A percentile compares a stretch with the other conserved stretches of the same genome.
Evolutionary conservation across 2,797 vertebrate genomes (phyloP).

Genomic region (Crenichthys baileyi): DNA sequence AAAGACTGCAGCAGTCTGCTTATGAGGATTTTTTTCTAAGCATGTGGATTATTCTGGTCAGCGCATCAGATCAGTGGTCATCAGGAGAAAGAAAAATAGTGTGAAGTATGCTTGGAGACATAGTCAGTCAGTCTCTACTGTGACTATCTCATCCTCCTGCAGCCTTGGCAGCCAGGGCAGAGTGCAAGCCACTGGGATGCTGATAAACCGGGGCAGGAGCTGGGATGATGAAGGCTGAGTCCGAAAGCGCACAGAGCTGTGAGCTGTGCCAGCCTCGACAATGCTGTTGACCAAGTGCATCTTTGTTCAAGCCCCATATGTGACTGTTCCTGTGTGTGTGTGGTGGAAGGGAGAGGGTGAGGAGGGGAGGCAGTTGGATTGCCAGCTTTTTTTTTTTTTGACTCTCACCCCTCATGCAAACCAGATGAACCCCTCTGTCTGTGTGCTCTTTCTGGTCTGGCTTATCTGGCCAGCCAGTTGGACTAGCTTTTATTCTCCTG

Average conservation of each 20-base stretch:
- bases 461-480: constrained; percentile 80
- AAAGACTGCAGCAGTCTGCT: constrained; percentile 24
- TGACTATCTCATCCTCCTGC: constrained; percentile 40
- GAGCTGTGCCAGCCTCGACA: constrained; percentile 58
- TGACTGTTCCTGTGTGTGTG: constrained; percentile 32
- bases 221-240: constrained; percentile 43
- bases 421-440: constrained; percentile 64
- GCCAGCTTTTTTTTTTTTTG: constrained; percentile 49
- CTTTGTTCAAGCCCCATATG: constrained; percentile 45
- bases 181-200: constrained; percentile 61
- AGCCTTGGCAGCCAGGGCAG: constrained; percentile 53
- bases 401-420: constrained; percentile 64
- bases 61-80: constrained; percentile 35
- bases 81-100: constrained; percentile 28
- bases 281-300: constrained; percentile 68
- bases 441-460: constrained; percentile 56
- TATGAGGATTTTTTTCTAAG: constrained; percentile 12
- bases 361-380: constrained; percentile 35
- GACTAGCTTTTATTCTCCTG: constrained; percentile 73
- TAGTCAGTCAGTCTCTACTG: constrained; percentile 19
- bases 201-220: constrained; percentile 61
- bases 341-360: constrained; percentile 12
- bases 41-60: constrained; percentile 33
- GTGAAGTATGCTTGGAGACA: constrained; percentile 41
- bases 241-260: constrained; percentile 43